These are phyloP conservation scores for Pseudorectes ferrugineus DNA, from an alignment of 2,113 vertebrate genomes.

Conservation along the genomic window DNA sequence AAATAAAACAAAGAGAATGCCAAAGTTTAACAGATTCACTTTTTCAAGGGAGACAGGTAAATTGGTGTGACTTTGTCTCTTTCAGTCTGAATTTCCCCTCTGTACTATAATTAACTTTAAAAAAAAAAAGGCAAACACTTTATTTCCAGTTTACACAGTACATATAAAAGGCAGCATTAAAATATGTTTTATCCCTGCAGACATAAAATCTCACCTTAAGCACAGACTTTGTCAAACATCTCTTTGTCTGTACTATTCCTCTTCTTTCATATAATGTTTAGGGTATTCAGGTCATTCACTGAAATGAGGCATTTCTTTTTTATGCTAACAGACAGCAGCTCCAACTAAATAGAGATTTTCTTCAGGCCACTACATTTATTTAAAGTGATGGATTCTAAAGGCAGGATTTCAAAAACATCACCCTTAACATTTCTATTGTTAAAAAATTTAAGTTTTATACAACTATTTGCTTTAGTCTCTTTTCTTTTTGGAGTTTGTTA, in stretches of 20 bases:
- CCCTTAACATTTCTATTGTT: not conserved
- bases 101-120: not conserved
- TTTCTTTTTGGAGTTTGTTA: not conserved
- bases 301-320: not conserved
- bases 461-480: not conserved
- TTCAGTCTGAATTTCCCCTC: not conserved
- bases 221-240: not conserved
- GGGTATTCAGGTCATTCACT: not conserved
- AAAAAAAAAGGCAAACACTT: not conserved
- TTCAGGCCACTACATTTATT: not conserved
- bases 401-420: not conserved
- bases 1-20: not conserved
- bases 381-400: not conserved
- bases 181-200: not conserved
- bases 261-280: not conserved
- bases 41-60: not conserved
- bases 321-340: not conserved
- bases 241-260: not conserved
- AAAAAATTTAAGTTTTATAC: not conserved
- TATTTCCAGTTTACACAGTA: not conserved
- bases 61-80: not conserved
- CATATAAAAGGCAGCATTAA: not conserved
- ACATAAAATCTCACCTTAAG: not conserved
- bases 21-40: not conserved
- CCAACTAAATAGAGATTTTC: not conserved